A percentile compares a stretch with the other conserved stretches of the same genome.
Evolutionary conservation across 2,888 invertebrate species (phyloP).

Genomic region (Diarsia brunnea): DNA sequence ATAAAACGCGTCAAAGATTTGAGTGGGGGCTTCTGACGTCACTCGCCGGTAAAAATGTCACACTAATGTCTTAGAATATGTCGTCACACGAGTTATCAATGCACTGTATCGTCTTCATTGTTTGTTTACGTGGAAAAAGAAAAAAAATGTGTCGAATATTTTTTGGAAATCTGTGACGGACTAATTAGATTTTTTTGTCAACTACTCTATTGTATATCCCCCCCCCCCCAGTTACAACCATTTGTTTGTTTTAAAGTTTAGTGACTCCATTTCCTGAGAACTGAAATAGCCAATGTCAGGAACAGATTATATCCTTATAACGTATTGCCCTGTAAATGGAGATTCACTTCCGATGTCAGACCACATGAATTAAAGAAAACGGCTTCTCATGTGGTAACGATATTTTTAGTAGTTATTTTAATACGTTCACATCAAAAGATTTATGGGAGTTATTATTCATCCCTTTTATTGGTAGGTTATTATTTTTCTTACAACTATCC

Average conservation of each 20-base stretch:
- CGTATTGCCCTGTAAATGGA: slow-evolving; percentile 20
- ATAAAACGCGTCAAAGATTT: too few relatives aligned
- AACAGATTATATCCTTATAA: slow-evolving; percentile 31
- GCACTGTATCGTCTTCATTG: too few relatives aligned
- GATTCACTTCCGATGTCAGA: slow-evolving; percentile 36
- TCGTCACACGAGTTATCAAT: too few relatives aligned
- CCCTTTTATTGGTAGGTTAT: slow-evolving; percentile 1
- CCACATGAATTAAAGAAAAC: slow-evolving; percentile 19
- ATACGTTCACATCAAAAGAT: slow-evolving; percentile 12
- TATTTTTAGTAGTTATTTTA: slow-evolving; percentile 18
- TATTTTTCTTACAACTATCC: not conserved
- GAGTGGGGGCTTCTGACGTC: too few relatives aligned
- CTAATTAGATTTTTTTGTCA: too few relatives aligned
- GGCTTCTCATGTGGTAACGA: slow-evolving; percentile 20
- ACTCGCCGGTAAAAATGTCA: too few relatives aligned
- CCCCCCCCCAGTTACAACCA: not conserved
- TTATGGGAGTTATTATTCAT: slow-evolving; percentile 18
- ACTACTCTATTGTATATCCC: not conserved
- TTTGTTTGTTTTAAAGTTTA: slow-evolving; percentile 35
- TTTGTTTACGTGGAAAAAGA: too few relatives aligned
- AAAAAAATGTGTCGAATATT: too few relatives aligned
- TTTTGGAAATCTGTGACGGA: too few relatives aligned
- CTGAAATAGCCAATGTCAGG: slow-evolving; percentile 52
- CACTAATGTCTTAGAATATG: too few relatives aligned
- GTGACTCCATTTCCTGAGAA: slow-evolving; percentile 39